These are phyloP conservation scores for Masnerella sp. DNA, from an alignment of 2,888 invertebrate genomes.

Conservation along the genomic window DNA sequence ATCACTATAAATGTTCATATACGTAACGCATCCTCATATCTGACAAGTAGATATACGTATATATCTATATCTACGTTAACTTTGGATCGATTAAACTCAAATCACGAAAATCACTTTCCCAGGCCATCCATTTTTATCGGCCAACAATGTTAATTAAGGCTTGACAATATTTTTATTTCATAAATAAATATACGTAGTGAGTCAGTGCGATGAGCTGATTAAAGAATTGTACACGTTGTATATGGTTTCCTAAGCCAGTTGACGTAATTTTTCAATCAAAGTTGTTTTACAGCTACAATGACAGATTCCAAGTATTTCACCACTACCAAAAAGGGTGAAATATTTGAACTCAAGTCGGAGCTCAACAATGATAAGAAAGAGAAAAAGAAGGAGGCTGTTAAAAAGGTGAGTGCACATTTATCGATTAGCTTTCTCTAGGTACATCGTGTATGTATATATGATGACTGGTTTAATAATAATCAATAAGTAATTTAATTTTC, in stretches of 20 bases:
- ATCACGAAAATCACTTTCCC: too few relatives aligned
- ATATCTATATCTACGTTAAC: background rate
- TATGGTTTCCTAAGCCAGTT: conserved; percentile 33
- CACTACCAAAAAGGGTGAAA: conserved; percentile 99
- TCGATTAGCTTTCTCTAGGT: conserved; percentile 21
- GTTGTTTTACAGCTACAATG: conserved; percentile 81
- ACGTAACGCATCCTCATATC: too few relatives aligned
- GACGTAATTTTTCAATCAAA: conserved; percentile 3
- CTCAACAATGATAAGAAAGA: conserved; percentile 99
- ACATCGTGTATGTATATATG: too few relatives aligned
- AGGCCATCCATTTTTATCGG: background rate
- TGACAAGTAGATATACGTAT: background rate
- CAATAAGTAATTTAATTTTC: too few relatives aligned
- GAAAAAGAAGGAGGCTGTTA: conserved; percentile 99
- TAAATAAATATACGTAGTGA: background rate
- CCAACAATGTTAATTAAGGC: too few relatives aligned
- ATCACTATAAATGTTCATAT: too few relatives aligned
- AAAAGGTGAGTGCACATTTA: conserved; percentile 86
- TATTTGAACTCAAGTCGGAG: conserved; percentile 99
- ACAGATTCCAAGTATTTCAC: conserved; percentile 99
- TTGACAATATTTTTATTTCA: too few relatives aligned
- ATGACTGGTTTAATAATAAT: too few relatives aligned
- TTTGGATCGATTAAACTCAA: background rate
- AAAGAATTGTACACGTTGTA: conserved; percentile 16
- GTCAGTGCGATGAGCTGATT: conserved; percentile 18